Percentiles rank a stretch among this genome's conserved stretches.
Conservation (phyloP, 2,797 vertebrate genomes). For the Holocentrus rufus region DNA sequence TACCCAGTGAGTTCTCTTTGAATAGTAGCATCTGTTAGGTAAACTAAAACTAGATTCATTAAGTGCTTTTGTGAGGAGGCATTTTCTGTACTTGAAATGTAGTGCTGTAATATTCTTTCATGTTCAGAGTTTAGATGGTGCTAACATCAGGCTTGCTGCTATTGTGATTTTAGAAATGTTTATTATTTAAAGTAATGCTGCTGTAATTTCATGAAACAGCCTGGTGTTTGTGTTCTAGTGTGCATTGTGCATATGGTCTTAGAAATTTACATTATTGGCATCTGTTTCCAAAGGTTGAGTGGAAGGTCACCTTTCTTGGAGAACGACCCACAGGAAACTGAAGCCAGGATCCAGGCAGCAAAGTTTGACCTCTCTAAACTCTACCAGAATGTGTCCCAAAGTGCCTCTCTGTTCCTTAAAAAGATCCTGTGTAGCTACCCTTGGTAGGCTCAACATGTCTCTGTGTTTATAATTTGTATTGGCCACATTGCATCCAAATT, state of each 20-base stretch:
- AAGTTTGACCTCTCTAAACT: constrained; percentile 96
- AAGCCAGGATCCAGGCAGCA: constrained; percentile 90
- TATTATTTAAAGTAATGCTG: not conserved
- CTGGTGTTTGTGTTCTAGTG: not conserved
- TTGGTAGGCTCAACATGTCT: constrained; percentile 84
- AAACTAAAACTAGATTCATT: not conserved
- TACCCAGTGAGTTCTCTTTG: constrained; percentile 26
- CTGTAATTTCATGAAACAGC: not conserved
- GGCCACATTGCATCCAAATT: not conserved
- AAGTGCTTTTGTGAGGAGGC: constrained; percentile 7
- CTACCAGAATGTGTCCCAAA: constrained; percentile 98
- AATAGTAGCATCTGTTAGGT: constrained; percentile 29
- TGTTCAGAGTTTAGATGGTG: not conserved
- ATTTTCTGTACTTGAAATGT: not conserved
- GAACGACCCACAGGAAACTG: constrained; percentile 87
- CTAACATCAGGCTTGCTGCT: not conserved
- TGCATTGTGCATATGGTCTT: not conserved
- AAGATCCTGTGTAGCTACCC: constrained; percentile 95
- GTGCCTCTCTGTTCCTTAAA: constrained; percentile 94
- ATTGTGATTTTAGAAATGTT: not conserved
- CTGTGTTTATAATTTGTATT: not conserved
- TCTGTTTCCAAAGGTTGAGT: constrained; percentile 86
- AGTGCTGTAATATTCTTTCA: not conserved
- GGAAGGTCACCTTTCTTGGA: constrained; percentile 92
- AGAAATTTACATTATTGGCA: not conserved